Base-by-base conservation (phyloP, 2,888 invertebrate species). In the Pemphredon lugubris region DNA sequence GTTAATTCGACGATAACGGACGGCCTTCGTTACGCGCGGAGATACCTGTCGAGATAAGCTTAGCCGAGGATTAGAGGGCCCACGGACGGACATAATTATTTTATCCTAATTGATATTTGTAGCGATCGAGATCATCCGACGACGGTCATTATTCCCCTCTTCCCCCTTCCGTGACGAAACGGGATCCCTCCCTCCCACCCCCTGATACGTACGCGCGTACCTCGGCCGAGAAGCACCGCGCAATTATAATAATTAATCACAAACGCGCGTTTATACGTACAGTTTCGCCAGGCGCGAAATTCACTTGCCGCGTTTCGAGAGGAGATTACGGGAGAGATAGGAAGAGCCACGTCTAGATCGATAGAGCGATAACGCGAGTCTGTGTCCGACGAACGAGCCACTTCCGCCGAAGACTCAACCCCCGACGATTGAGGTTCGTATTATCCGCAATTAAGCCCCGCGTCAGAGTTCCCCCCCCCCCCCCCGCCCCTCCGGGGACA, bases 1-100 rank as follows among this genome's bases (percentile, higher is more conserved):
- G 77, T 74, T 75, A 75, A 77, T 77, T 69, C 78, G 61, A 69
- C 71, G 78, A 69, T 72, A 78, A 77, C 68, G 74, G 60, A 74
- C 64, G 67, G 45, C 18, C 47, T 37, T 45, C 64, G 64, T 44
- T 61, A 54, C 63, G 26, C 21, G 18, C 42, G 13, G n/a, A 59
- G 58, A 65, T 64, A 39, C 44, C 34, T 50, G 70, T 64, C 64
- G 34, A 51, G 70, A 55, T 64, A 69, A 60, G 45, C 58, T 47
- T 42, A 16, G 42, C 30, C 58, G 45, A 44, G 32, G 60, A 67
- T 58, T 64, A 42, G 57, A 61, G 40, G 30, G 48, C 1, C 40
- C 34, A 9, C 42, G 48, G 18, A 23, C 32, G 7, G 50, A 40
- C 44, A 58, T 68, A 63, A 72, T 72, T 58, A 53, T 72, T 68